phyloP scores from a whole-genome alignment of 1,140 invertebrate species.

The Ips typographus region DNA sequence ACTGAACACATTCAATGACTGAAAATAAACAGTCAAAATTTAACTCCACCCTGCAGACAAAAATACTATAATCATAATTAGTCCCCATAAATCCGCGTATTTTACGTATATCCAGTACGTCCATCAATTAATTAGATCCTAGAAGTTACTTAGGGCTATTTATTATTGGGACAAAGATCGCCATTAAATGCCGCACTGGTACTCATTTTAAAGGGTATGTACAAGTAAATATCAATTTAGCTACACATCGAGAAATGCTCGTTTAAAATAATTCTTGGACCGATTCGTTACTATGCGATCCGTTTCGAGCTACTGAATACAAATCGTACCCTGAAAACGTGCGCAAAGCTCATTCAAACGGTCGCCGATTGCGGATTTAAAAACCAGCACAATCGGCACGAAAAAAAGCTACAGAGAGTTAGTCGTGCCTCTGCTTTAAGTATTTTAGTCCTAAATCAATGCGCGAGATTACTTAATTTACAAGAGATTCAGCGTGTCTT shows the following conservation, averaged over 20 bases:
- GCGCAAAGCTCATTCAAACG: conserved; percentile 23
- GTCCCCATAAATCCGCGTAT: conserved; percentile 31
- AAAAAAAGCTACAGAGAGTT: conserved; percentile 17
- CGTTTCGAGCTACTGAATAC: conserved; percentile 14
- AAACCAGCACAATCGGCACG: conserved; percentile 18
- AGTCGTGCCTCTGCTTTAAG: background rate
- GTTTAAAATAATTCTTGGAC: conserved; percentile 11
- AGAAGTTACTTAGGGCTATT: conserved; percentile 12
- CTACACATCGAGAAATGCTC: conserved; percentile 1
- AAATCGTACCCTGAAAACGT: conserved; percentile 35
- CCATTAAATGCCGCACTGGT: conserved; percentile 36
- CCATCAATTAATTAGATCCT: background rate
- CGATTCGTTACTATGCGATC: background rate
- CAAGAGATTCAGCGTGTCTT: background rate
- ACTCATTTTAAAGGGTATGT: conserved; percentile 32
- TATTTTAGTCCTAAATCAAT: too few species aligned
- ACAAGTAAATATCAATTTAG: conserved; percentile 21
- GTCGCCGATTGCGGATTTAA: conserved; percentile 21
- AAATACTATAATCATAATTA: conserved; percentile 14
- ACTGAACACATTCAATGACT: too few species aligned
- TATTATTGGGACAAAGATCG: conserved; percentile 16
- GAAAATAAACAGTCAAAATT: too few species aligned
- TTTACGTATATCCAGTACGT: conserved; percentile 21
- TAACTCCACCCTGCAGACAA: background rate
- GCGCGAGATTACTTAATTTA: too few species aligned